Conservation (phyloP, 2,888 invertebrate genomes). For the Pristionchus maxplancki region DNA sequence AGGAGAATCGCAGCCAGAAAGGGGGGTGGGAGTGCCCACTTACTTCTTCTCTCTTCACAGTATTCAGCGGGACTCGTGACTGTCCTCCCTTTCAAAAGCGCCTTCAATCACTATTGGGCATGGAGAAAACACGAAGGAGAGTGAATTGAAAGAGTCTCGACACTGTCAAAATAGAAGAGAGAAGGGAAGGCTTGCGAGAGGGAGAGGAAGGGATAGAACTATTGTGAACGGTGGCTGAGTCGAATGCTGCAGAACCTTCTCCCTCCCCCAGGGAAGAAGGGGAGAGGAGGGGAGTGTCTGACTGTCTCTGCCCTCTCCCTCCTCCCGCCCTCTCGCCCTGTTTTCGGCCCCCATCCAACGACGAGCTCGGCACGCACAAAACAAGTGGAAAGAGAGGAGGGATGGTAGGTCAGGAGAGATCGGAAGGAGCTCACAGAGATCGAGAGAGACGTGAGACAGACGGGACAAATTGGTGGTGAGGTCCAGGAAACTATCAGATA, state of each 20-base stretch:
- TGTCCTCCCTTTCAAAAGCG: background rate
- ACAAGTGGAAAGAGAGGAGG: constrained; percentile 12
- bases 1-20: background rate
- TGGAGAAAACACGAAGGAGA: background rate
- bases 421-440: too few relatives aligned
- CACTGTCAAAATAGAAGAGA: constrained; percentile 37
- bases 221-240: constrained; percentile 12
- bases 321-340: background rate
- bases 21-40: background rate
- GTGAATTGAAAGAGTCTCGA: constrained; percentile 1
- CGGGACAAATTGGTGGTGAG: background rate
- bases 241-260: background rate
- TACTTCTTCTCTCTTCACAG: background rate
- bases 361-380: constrained; percentile 35
- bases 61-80: background rate
- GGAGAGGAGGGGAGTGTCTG: background rate
- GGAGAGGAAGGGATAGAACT: constrained; percentile 5
- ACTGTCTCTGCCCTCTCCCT: background rate
- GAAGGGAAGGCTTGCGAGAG: background rate
- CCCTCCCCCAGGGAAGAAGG: constrained; percentile 12
- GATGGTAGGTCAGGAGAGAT: background rate
- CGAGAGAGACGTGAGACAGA: background rate
- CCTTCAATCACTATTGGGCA: constrained; percentile 36
- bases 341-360: constrained; percentile 27
- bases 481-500: background rate